Evolutionary conservation across 2,113 vertebrate species (phyloP), one percentile per base, ranked within the genome.

Genomic region (Hemichromis elongatus): DNA sequence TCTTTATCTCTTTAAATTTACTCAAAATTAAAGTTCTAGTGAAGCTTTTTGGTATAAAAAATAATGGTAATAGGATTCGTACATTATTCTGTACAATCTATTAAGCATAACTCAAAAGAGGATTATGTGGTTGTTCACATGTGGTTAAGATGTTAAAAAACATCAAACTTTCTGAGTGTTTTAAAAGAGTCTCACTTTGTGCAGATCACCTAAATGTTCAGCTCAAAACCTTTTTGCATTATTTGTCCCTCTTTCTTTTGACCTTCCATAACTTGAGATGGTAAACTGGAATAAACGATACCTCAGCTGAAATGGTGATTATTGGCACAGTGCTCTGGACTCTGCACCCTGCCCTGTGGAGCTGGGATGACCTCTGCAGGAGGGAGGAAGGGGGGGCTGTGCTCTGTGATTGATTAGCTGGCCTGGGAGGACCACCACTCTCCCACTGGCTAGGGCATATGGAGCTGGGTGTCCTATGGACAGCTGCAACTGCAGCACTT

Each of bases 351-450:
- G 93, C 90, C 91, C 93, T 91, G 91, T 89, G 90, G 90, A 86
- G 90, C 86, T 35, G 5, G 61, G 84, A 90, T 90, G 91, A 94
- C 93, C 95, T 93, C 90, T 83, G 81, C 81, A 56, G 84, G 85
- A 88, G 10, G 55, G 88, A 89, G 13, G 35, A 12, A 14, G 7
- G 80, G 89, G 88, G n/a, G 81, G 89, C 85, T 91, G 84, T 66
- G 7, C 87, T 92, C 79, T 14, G 86, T 96, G 95, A 96, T 96
- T 95, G 96, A 96, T 96, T 94, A 94, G 90, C 90, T 84, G 88
- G 92, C 88, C 88, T 93, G 91, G 83, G 88, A 93, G 86, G 86
- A 90, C 86, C 82, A 88, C 73, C 59, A 82, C 92, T 87, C 92
- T 93, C 92, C 94, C 86, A 91, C 92, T 90, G 93, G 88, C 92